These are phyloP conservation scores for Oscheius myriophilus DNA, from an alignment of 2,888 invertebrate genomes.

Conservation along the genomic window DNA sequence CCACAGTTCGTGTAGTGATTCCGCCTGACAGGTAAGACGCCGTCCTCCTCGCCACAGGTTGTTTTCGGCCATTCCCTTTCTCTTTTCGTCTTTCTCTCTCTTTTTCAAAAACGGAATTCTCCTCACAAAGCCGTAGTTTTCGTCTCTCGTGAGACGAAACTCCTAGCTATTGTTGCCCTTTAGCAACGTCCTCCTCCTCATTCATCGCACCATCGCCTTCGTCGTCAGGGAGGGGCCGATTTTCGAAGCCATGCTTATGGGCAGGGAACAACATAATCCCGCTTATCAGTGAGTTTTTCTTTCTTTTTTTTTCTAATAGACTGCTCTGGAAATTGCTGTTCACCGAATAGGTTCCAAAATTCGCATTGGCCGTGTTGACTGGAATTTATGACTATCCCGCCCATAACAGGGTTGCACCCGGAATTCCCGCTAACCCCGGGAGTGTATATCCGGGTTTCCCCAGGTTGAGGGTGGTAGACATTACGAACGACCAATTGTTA, in stretches of 20 bases:
- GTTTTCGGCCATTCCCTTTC: neutral
- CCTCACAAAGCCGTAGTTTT: neutral
- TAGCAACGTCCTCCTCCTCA: constrained; percentile 88
- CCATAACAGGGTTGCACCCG: too few relatives aligned
- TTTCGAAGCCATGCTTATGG: constrained; percentile 99
- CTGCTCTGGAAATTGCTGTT: neutral
- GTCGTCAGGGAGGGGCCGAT: constrained; percentile 97
- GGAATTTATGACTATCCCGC: too few relatives aligned
- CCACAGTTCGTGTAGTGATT: constrained; percentile 94
- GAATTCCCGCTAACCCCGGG: too few relatives aligned
- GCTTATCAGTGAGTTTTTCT: constrained; percentile 33
- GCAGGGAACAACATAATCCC: constrained; percentile 93
- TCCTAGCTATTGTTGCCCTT: constrained; percentile 61
- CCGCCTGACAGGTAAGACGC: constrained; percentile 88
- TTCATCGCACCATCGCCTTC: constrained; percentile 98
- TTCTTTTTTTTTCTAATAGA: neutral
- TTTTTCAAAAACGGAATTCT: neutral
- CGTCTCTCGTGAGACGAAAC: neutral
- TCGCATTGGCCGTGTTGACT: too few relatives aligned
- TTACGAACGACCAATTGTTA: too few relatives aligned
- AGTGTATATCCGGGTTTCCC: too few relatives aligned
- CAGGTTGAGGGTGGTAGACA: too few relatives aligned
- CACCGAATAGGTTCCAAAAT: too few relatives aligned
- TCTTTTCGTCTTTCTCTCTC: neutral
- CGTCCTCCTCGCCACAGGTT: neutral